Percentiles rank a stretch among this genome's conserved stretches.
Evolutionary conservation across 2,797 vertebrate genomes (phyloP).

Genomic region (Sarcophilus harrisii): DNA sequence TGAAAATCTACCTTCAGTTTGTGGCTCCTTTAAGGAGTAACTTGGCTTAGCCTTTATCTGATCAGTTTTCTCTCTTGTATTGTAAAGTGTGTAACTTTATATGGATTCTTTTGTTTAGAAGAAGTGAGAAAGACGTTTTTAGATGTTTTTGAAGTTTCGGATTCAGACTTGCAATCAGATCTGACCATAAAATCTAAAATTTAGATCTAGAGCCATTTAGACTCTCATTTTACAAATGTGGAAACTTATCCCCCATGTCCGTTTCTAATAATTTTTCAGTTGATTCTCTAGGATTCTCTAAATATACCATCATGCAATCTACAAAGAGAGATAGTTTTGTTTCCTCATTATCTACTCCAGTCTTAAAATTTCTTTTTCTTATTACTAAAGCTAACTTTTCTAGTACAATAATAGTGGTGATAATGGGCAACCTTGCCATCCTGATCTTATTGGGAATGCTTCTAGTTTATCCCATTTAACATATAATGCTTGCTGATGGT

Average conservation of each 20-base stretch:
- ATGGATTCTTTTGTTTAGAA: neutral
- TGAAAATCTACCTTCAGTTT: neutral
- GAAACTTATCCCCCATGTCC: neutral
- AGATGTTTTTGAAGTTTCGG: neutral
- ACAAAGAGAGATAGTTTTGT: too few species aligned
- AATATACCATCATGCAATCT: too few species aligned
- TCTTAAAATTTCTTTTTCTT: too few species aligned
- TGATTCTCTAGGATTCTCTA: too few species aligned
- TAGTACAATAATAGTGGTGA: too few species aligned
- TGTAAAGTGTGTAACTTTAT: neutral
- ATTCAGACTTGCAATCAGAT: neutral
- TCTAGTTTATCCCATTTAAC: too few species aligned
- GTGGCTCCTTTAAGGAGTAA: neutral
- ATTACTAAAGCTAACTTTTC: too few species aligned
- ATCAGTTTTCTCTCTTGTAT: neutral
- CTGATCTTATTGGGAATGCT: too few species aligned
- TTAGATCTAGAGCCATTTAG: neutral
- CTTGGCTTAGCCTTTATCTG: conserved; percentile 38
- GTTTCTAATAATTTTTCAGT: too few species aligned
- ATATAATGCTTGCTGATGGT: too few species aligned
- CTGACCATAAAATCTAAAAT: neutral
- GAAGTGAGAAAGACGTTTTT: neutral
- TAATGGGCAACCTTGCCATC: too few species aligned
- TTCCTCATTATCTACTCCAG: too few species aligned
- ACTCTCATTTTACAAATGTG: neutral